Conservation (phyloP, 2,797 vertebrate genomes). For the Botia kubotai region DNA sequence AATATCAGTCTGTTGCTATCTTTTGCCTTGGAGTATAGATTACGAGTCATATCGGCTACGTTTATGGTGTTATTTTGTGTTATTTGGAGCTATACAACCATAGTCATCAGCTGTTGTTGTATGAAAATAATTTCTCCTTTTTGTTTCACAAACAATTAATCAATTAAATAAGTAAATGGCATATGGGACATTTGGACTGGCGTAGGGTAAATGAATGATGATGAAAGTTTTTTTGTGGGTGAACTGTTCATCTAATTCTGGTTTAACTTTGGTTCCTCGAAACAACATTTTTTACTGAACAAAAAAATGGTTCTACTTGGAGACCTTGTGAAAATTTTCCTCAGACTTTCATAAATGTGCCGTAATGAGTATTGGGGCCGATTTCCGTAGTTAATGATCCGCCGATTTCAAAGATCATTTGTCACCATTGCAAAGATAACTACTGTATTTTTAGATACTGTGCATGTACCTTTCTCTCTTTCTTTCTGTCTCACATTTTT, state of each 20-base stretch:
- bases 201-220: background rate
- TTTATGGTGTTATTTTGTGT: too few relatives aligned
- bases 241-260: background rate
- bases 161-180: too few relatives aligned
- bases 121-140: too few relatives aligned
- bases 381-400: slow-evolving; percentile 45
- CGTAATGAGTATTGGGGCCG: slow-evolving; percentile 32
- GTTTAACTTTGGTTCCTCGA: background rate
- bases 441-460: slow-evolving; percentile 37
- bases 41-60: too few relatives aligned
- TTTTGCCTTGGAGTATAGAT: too few relatives aligned
- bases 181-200: background rate
- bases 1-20: too few relatives aligned
- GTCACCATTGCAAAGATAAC: slow-evolving; percentile 52
- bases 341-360: slow-evolving; percentile 44
- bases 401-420: slow-evolving; percentile 38
- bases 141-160: too few relatives aligned
- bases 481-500: background rate
- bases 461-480: slow-evolving; percentile 13
- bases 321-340: slow-evolving; percentile 24
- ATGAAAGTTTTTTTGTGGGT: background rate
- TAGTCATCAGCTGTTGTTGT: too few relatives aligned
- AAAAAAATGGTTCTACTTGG: background rate
- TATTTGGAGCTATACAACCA: too few relatives aligned
- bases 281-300: background rate